Conservation (phyloP, 2,888 invertebrate species). For the Oligia fasciuncula region DNA sequence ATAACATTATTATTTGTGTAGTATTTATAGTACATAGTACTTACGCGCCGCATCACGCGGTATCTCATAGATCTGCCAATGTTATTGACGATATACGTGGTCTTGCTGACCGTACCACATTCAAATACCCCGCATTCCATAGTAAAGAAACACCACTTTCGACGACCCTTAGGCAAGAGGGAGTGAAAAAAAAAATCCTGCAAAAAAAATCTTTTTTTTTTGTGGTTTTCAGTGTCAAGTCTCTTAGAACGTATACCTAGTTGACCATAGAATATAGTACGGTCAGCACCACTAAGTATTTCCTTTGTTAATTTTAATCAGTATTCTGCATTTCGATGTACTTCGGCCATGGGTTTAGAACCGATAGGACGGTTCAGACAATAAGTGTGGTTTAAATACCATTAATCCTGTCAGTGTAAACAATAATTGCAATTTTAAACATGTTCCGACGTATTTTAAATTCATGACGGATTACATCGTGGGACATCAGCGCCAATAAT, state of each 20-base stretch:
- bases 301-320: conserved; percentile 71
- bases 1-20: conserved; percentile 58
- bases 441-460: conserved; percentile 40
- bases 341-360: conserved; percentile 57
- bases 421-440: not conserved
- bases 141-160: not conserved
- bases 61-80: conserved; percentile 76
- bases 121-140: not conserved
- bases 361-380: conserved; percentile 13
- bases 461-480: conserved; percentile 32
- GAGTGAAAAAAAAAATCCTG: not conserved
- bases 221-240: not conserved
- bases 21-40: conserved; percentile 65
- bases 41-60: conserved; percentile 68
- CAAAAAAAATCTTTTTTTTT: not conserved
- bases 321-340: conserved; percentile 70
- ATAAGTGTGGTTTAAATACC: conserved; percentile 10
- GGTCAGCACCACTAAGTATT: conserved; percentile 39
- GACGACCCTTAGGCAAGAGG: not conserved
- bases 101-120: conserved; percentile 10
- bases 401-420: not conserved
- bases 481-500: not conserved
- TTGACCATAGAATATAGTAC: not conserved
- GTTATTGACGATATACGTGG: conserved; percentile 62
- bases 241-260: no score